Percentiles rank a stretch among this genome's conserved stretches.
phyloP scores from a whole-genome alignment of 2,888 invertebrate species.

The Epinotia demarniana region DNA sequence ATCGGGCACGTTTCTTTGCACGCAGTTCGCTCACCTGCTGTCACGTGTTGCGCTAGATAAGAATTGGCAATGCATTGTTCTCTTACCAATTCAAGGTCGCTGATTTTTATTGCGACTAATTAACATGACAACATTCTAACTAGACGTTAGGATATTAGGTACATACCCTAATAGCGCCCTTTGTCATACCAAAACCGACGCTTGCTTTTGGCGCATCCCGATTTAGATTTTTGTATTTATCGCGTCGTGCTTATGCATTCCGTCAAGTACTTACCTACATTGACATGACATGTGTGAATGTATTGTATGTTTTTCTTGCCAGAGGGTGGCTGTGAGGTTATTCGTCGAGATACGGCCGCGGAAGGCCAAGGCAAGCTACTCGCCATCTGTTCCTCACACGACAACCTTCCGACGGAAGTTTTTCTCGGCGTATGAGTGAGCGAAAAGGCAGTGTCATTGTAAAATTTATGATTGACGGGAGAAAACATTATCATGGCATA shows the following conservation, averaged over 20 bases:
- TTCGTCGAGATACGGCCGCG: conserved; percentile 48
- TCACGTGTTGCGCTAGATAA: conserved; percentile 41
- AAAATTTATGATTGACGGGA: conserved; percentile 8
- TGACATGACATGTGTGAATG: conserved; percentile 13
- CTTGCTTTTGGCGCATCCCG: conserved; percentile 1
- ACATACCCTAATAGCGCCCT: not conserved
- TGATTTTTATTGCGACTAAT: conserved; percentile 16
- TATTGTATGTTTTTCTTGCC: conserved; percentile 27
- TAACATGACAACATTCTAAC: too few species aligned
- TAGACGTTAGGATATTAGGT: not conserved
- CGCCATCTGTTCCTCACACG: conserved; percentile 65
- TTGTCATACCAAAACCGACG: not conserved
- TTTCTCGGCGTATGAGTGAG: conserved; percentile 33
- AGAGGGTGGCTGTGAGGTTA: conserved; percentile 41
- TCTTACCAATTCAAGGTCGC: conserved; percentile 17
- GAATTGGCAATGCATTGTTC: conserved; percentile 44
- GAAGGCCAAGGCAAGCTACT: conserved; percentile 71
- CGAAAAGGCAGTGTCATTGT: conserved; percentile 27
- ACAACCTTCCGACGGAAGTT: conserved; percentile 32
- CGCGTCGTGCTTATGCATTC: not conserved
- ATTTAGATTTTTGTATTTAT: not conserved
- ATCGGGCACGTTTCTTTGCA: conserved; percentile 42
- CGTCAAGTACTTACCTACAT: conserved; percentile 2
- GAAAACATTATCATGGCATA: not conserved
- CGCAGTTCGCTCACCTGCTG: conserved; percentile 40